Percentiles rank a stretch among this genome's conserved stretches.
These are phyloP conservation scores for Diploptera punctata DNA, from an alignment of 2,888 invertebrate species.

Conservation along the genomic window DNA sequence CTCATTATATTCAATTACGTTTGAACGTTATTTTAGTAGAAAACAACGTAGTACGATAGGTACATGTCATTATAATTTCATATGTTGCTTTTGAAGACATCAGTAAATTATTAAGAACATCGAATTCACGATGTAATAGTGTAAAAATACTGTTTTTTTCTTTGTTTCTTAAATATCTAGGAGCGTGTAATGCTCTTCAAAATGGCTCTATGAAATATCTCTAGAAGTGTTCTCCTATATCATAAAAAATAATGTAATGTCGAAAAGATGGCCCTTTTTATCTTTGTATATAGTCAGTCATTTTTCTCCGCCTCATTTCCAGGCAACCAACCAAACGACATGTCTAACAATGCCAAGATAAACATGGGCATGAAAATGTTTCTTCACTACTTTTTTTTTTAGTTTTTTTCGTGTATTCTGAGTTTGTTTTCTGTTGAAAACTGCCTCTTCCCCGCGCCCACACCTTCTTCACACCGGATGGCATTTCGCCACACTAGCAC, in stretches of 20 bases:
- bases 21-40: too few species aligned
- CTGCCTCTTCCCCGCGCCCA: background rate
- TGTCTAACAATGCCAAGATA: slow-evolving; percentile 10
- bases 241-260: slow-evolving; percentile 1
- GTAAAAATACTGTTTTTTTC: too few species aligned
- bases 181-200: background rate
- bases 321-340: slow-evolving; percentile 17
- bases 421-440: slow-evolving; percentile 12
- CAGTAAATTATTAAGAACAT: too few species aligned
- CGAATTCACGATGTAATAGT: too few species aligned
- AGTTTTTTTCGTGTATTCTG: background rate
- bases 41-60: too few species aligned
- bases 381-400: background rate
- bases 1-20: too few species aligned
- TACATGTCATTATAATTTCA: too few species aligned
- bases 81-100: too few species aligned
- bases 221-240: background rate
- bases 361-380: slow-evolving; percentile 11
- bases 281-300: slow-evolving; percentile 9
- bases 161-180: background rate
- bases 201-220: background rate
- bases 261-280: slow-evolving; percentile 6
- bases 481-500: slow-evolving; percentile 22
- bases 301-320: background rate
- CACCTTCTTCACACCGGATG: slow-evolving; percentile 26